Evolutionary conservation across 2,113 vertebrate species (phyloP), one percentile per base, ranked within the genome.

Genomic region (Sprattus sprattus): DNA sequence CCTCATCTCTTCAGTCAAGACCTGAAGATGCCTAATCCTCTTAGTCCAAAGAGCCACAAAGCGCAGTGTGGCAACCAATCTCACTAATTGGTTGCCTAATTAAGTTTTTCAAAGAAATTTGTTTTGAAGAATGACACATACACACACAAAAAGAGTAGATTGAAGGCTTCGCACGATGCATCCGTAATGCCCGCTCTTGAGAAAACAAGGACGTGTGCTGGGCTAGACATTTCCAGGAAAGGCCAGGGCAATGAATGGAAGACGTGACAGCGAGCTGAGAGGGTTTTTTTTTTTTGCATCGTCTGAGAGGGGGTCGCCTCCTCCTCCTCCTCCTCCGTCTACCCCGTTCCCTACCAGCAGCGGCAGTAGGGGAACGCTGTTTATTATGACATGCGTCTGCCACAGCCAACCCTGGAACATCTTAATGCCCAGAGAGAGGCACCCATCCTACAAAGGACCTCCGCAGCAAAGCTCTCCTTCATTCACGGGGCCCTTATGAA

Each of bases 361-460:
- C 22, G 22, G 22, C 18, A 8, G 57, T 22, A 6, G 57, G 22
- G 60, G n/a, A 82, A 57, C 15, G n/a, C 32, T 80, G 49, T 46
- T 83, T 13, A 89, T 87, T 81, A 84, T 16, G 46, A 88, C 78
- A 85, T 85, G 82, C 16, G 87, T 39, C 49, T 64, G 45, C 39
- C 84, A 82, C 64, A 82, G 83, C 64, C n/a, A 16, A 64, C n/a
- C 45, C 6, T 7, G 47, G 44, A 86, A 89, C 50, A 82, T 86
- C 52, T 84, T 32, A 25, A 71, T 71, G 64, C 4, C n/a, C 25
- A 71, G 64, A 13, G 28, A 71, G 64, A 28, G 64, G 25, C 22
- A 11, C 10, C 32, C n/a, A 71, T 81, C 52, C 88, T 28, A 45
- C 82, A n/a, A 85, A n/a, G 50, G 80, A 67, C 83, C 78, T 78